Conservation (phyloP, 1,140 invertebrate genomes). For the Tetramorium parvispinum region DNA sequence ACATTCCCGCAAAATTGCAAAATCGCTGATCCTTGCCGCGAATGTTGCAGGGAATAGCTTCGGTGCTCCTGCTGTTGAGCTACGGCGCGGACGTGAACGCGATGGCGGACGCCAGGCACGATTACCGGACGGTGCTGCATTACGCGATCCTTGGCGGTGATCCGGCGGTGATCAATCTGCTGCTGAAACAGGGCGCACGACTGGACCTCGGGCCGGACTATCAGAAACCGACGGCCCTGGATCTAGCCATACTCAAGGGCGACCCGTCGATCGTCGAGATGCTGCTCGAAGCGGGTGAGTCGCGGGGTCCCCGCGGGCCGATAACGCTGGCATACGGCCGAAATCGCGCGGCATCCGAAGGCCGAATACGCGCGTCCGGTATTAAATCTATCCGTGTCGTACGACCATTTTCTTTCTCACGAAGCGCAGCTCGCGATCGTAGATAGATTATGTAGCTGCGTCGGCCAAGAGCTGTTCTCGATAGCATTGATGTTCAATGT, state of each 20-base stretch:
- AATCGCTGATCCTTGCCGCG: neutral
- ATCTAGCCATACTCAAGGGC: conserved; percentile 93
- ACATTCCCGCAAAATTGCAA: conserved; percentile 47
- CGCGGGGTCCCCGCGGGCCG: neutral
- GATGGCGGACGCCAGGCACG: conserved; percentile 92
- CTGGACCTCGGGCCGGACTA: conserved; percentile 88
- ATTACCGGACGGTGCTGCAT: conserved; percentile 93
- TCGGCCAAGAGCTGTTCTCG: neutral
- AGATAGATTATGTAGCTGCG: neutral
- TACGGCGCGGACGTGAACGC: conserved; percentile 94
- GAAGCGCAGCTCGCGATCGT: neutral
- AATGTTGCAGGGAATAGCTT: conserved; percentile 89
- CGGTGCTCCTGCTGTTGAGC: conserved; percentile 91
- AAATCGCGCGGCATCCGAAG: conserved; percentile 49
- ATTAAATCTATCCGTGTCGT: neutral
- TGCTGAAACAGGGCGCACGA: conserved; percentile 92
- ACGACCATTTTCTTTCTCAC: neutral
- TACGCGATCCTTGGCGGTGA: conserved; percentile 95
- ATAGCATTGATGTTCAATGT: neutral
- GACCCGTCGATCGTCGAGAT: conserved; percentile 91
- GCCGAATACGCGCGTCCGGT: neutral
- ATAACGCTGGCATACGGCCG: conserved; percentile 38
- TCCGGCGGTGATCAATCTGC: conserved; percentile 91
- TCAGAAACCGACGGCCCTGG: conserved; percentile 93
- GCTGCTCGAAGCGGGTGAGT: conserved; percentile 89